A percentile compares a stretch with the other conserved stretches of the same genome.
Conservation (phyloP, 1,140 invertebrate species). For the Neodiprion pinetum region DNA sequence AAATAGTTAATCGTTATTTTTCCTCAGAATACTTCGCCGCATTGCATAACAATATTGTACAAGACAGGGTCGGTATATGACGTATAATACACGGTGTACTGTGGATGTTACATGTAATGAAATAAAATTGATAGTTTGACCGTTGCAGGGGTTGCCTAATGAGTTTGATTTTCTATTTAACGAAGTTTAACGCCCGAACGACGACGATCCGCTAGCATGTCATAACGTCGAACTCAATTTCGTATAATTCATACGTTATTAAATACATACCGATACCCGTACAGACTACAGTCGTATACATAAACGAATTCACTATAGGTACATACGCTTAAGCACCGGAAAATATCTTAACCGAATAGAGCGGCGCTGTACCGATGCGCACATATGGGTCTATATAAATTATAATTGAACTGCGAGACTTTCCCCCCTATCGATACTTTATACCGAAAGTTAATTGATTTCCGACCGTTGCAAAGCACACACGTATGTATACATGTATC, state of each 20-base stretch:
- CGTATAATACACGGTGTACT: too few relatives aligned
- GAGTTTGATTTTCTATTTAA: too few relatives aligned
- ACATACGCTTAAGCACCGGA: not conserved
- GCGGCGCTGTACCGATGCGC: not conserved
- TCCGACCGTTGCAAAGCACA: not conserved
- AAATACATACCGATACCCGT: not conserved
- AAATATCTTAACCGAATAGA: not conserved
- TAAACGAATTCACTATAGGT: not conserved
- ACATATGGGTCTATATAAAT: not conserved
- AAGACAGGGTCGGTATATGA: too few relatives aligned
- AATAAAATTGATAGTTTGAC: too few relatives aligned
- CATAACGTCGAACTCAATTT: too few relatives aligned
- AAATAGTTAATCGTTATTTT: too few relatives aligned
- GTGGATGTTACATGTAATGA: too few relatives aligned
- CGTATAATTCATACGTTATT: not conserved
- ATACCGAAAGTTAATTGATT: slow-evolving; percentile 1
- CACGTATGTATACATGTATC: not conserved
- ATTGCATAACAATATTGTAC: too few relatives aligned
- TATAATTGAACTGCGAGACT: not conserved
- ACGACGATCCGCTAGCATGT: too few relatives aligned
- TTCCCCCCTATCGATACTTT: not conserved
- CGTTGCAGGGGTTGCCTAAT: too few relatives aligned
- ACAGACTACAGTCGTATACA: not conserved
- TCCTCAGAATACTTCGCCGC: too few relatives aligned
- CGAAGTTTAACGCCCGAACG: too few relatives aligned